Evolutionary conservation across 1,140 invertebrate genomes (phyloP).

Genomic region (Listronotus bonariensis): DNA sequence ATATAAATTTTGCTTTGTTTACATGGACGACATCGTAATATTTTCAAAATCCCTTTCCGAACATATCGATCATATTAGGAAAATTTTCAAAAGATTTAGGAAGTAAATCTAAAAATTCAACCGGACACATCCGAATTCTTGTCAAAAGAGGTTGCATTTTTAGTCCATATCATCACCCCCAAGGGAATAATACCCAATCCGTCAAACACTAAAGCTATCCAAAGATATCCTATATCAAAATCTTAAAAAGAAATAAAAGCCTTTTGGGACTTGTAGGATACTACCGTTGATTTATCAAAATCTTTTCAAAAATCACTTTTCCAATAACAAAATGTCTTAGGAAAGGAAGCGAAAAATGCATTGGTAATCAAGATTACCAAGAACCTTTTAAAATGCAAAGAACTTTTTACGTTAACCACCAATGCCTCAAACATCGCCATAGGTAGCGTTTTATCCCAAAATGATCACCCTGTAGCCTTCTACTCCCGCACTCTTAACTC

Average conservation of each 20-base stretch:
- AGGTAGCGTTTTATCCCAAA: conserved; percentile 50
- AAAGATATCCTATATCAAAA: conserved; percentile 22
- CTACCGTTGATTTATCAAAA: conserved; percentile 39
- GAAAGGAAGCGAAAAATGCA: conserved; percentile 24
- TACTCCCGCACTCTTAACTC: conserved; percentile 47
- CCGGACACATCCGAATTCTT: conserved; percentile 15
- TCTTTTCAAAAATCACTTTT: conserved; percentile 9
- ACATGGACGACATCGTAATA: conserved; percentile 51
- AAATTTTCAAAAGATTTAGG: conserved; percentile 37
- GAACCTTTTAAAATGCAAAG: conserved; percentile 46
- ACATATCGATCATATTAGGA: conserved; percentile 40
- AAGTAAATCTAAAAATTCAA: conserved; percentile 44
- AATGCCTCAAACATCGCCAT: conserved; percentile 52
- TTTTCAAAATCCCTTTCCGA: conserved; percentile 37
- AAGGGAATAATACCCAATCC: conserved; percentile 30
- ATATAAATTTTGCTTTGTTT: conserved; percentile 44
- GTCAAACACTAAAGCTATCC: conserved; percentile 21
- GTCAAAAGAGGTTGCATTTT: conserved; percentile 29
- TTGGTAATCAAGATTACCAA: not conserved
- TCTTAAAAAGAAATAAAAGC: conserved; percentile 22
- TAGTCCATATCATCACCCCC: conserved; percentile 18
- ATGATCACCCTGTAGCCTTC: conserved; percentile 49
- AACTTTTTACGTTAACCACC: conserved; percentile 47
- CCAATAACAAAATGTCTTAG: conserved; percentile 40
- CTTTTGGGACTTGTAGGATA: conserved; percentile 38